phyloP scores from a whole-genome alignment of 2,888 invertebrate genomes.

The Neoascia interrupta region DNA sequence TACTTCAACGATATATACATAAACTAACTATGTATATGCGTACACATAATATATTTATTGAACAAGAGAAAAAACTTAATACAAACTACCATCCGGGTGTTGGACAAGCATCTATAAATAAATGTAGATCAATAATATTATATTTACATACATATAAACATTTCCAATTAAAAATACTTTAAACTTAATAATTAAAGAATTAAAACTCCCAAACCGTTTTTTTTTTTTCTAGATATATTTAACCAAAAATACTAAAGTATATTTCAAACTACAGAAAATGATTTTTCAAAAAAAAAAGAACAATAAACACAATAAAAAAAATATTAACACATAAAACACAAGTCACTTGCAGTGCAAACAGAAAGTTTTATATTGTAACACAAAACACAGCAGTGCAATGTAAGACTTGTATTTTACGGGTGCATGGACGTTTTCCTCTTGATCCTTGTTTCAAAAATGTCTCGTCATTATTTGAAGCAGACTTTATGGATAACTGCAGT shows the following conservation, averaged over 20 bases:
- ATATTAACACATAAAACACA: too few species aligned
- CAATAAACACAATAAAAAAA: constrained; percentile 2
- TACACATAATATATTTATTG: constrained; percentile 6
- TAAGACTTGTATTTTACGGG: too few species aligned
- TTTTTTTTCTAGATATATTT: constrained; percentile 77
- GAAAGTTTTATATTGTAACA: neutral
- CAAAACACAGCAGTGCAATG: too few species aligned
- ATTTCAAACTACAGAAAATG: constrained; percentile 53
- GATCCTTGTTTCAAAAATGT: too few species aligned
- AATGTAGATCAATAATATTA: neutral
- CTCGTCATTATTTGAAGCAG: too few species aligned
- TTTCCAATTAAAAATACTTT: constrained; percentile 29
- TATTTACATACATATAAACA: constrained; percentile 38
- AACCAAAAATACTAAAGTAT: constrained; percentile 78
- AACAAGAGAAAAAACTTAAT: constrained; percentile 6
- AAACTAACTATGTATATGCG: constrained; percentile 4
- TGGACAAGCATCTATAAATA: neutral
- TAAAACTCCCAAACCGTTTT: constrained; percentile 35
- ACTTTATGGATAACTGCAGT: too few species aligned
- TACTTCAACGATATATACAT: neutral
- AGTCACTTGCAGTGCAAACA: neutral
- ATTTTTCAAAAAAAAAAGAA: constrained; percentile 33
- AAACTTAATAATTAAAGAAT: constrained; percentile 27
- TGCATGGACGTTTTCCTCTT: too few species aligned
- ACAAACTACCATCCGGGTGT: constrained; percentile 46